These are phyloP conservation scores for Agonopterix heracliana DNA, from an alignment of 2,888 invertebrate genomes.

Conservation along the genomic window DNA sequence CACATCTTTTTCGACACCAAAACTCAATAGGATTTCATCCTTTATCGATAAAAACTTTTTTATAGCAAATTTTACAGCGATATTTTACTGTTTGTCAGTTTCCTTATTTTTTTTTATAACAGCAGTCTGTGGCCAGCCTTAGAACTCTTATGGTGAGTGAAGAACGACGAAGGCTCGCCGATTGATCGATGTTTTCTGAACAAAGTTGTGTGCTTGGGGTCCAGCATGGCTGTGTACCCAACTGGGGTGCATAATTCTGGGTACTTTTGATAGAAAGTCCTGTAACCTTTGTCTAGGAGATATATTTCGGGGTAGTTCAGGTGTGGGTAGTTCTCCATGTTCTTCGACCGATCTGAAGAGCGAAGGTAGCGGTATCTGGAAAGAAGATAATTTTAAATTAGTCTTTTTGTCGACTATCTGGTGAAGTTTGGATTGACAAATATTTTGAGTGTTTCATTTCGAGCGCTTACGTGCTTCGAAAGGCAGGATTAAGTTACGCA, in stretches of 20 bases:
- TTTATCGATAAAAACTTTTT: slow-evolving; percentile 2
- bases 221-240: slow-evolving; percentile 89
- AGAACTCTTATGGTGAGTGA: slow-evolving; percentile 17
- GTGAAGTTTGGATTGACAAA: no score
- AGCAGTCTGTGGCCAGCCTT: no score
- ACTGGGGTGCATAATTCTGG: slow-evolving; percentile 80
- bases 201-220: slow-evolving; percentile 84
- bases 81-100: no score
- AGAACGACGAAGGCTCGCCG: slow-evolving; percentile 19
- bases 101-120: no score
- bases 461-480: no score
- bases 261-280: slow-evolving; percentile 81
- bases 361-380: slow-evolving; percentile 88
- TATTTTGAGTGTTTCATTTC: no score
- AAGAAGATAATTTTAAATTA: slow-evolving; percentile 7
- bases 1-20: background rate
- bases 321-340: slow-evolving; percentile 88
- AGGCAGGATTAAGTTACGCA: no score
- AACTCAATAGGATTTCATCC: background rate
- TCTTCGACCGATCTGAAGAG: slow-evolving; percentile 86
- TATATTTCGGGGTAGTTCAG: slow-evolving; percentile 96
- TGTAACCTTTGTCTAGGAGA: slow-evolving; percentile 85
- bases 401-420: no score
- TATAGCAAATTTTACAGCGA: slow-evolving; percentile 10
- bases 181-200: slow-evolving; percentile 80